Conservation (phyloP, 2,113 vertebrate species). For the Laterallus jamaicensis region DNA sequence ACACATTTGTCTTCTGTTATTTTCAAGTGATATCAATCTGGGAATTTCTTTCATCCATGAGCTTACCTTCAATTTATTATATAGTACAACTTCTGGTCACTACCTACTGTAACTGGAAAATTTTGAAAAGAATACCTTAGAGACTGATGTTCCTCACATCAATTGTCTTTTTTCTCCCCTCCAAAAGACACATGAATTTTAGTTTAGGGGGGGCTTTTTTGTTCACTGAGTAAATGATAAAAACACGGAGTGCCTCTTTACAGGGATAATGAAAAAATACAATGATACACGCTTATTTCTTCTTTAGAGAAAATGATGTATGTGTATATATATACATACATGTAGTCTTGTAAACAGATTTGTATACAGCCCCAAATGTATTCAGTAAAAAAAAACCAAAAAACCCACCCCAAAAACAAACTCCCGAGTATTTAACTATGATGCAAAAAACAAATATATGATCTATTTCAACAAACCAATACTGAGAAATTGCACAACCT, state of each 20-base stretch:
- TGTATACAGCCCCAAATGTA: not conserved
- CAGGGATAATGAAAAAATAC: not conserved
- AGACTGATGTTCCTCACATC: not conserved
- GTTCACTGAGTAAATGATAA: not conserved
- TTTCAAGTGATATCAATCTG: not conserved
- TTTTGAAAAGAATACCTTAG: not conserved
- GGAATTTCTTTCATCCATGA: not conserved
- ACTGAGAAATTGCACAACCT: not conserved
- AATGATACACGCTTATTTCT: not conserved
- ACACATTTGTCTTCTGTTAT: not conserved
- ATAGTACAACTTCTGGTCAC: not conserved
- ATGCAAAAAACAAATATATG: not conserved
- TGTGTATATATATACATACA: too few relatives aligned
- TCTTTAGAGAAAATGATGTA: not conserved
- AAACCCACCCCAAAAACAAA: too few relatives aligned
- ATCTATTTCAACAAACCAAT: not conserved
- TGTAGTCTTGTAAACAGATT: not conserved
- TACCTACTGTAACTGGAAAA: not conserved
- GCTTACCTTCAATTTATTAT: not conserved
- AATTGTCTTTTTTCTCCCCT: not conserved
- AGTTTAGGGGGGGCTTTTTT: not conserved
- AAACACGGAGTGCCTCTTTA: not conserved
- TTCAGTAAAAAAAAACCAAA: not conserved
- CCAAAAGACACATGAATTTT: not conserved
- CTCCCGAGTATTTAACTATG: not conserved